A percentile compares a stretch with the other conserved stretches of the same genome.
phyloP scores from a whole-genome alignment of 1,140 invertebrate genomes.

The Rhopalosiphum maidis region DNA sequence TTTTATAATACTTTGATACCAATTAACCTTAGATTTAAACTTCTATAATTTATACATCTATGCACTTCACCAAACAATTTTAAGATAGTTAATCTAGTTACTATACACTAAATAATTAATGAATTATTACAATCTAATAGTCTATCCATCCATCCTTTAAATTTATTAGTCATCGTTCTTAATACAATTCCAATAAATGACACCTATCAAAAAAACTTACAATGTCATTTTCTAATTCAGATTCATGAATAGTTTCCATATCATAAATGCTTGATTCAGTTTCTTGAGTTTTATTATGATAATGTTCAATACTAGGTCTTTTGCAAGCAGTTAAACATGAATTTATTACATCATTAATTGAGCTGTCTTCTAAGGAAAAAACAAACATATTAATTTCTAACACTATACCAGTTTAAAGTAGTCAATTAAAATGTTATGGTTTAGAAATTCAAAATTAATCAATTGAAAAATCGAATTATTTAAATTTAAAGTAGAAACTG shows the following conservation, averaged over 20 bases:
- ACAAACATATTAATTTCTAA: neutral
- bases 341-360: neutral
- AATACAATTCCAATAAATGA: neutral
- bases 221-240: neutral
- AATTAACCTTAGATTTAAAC: no score
- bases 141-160: no score
- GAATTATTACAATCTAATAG: no score
- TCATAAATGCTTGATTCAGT: neutral
- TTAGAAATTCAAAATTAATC: neutral
- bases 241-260: neutral
- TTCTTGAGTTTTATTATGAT: conserved; percentile 15
- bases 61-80: no score
- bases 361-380: neutral
- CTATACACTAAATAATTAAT: no score
- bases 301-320: neutral
- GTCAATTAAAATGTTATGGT: neutral
- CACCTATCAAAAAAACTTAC: neutral
- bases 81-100: no score
- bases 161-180: no score
- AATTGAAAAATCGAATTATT: neutral
- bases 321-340: neutral
- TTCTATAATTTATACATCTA: no score
- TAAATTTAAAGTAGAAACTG: neutral
- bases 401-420: neutral
- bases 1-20: no score